Base-by-base conservation (phyloP, 1,140 invertebrate species). In the Littorina saxatilis region DNA sequence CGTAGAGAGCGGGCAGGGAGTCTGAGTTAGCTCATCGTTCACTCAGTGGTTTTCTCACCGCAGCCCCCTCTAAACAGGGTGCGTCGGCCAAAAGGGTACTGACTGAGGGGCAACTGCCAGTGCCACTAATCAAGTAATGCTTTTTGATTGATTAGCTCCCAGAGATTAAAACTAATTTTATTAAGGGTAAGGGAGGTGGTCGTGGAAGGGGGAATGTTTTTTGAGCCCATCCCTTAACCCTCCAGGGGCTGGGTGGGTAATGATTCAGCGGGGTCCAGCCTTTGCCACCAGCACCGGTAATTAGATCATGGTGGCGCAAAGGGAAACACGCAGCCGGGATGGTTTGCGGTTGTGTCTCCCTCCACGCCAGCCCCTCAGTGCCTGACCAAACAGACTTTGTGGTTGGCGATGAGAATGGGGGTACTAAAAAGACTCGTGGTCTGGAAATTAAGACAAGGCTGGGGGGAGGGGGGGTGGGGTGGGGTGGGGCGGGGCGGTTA, bases 121-220 rank as follows among this genome's bases (percentile, higher is more conserved):
- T 63, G 52, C 39, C 37, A 39, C 76, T 78, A 78, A 78, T 78
- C 76, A 78, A 78, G 76, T 78, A 78, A 78, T 78, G 76, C 76
- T 58, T 78, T 78, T 78, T 78, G 76, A 78, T 78, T 78, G 76
- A 78, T 78, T 78, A 55, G 76, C 20, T 63, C 76, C 73, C 47
- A 35, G 43, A 55, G 73, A 75, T 75, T 75, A 75, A 75, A 75
- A 75, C 73, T 75, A 75, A 75, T 75, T 75, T 75, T 75, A 75
- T 75, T 75, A 75, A 27, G 43, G 15, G 27, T 17, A 13, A 13
- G 70, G n/a, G 39, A 47, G 70, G 23, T 39, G 35, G 55, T 4
- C 17, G 4, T 27, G 15, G 4, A 50, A 20, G 20, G 47, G 9
- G 20, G 47, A 20, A 20, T 50, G 47, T 20, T 9, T 9, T 9